Percentiles rank a stretch among this genome's conserved stretches.
These are phyloP conservation scores for Lepisosteus oculatus DNA, from an alignment of 2,113 vertebrate species.

Conservation along the genomic window DNA sequence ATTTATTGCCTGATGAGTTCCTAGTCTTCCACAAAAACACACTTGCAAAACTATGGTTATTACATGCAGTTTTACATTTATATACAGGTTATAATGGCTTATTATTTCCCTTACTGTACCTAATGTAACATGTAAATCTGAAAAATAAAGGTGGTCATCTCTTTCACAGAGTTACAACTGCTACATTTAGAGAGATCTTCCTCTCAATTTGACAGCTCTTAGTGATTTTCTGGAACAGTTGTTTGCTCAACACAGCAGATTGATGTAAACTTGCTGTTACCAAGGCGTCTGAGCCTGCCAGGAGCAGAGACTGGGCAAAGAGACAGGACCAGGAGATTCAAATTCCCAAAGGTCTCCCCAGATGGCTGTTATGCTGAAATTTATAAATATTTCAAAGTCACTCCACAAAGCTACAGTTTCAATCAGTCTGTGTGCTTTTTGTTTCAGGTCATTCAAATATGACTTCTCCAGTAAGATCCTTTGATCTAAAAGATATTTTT, in stretches of 20 bases:
- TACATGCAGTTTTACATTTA: too few relatives aligned
- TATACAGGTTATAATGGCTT: too few relatives aligned
- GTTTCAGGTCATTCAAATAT: conserved; percentile 10
- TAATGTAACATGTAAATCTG: too few relatives aligned
- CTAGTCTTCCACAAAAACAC: too few relatives aligned
- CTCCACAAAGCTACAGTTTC: conserved; percentile 46
- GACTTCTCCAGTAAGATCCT: conserved; percentile 14
- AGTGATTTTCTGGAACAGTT: background rate
- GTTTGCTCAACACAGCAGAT: background rate
- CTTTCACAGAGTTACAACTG: background rate
- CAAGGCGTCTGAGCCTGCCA: background rate
- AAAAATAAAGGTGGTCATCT: too few relatives aligned
- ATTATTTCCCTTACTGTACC: too few relatives aligned
- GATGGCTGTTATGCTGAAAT: conserved; percentile 51
- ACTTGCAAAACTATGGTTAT: too few relatives aligned
- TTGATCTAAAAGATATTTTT: conserved; percentile 1
- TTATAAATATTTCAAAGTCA: conserved; percentile 70
- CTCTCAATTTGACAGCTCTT: too few relatives aligned
- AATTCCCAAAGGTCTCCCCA: conserved; percentile 48
- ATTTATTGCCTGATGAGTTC: too few relatives aligned
- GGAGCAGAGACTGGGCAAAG: conserved; percentile 20
- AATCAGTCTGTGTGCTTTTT: conserved; percentile 1
- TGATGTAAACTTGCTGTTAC: background rate
- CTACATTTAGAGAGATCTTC: too few relatives aligned
- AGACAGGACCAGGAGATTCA: conserved; percentile 33